phyloP scores from a whole-genome alignment of 2,888 invertebrate species.

The Poecilobothrus nobilitatus region DNA sequence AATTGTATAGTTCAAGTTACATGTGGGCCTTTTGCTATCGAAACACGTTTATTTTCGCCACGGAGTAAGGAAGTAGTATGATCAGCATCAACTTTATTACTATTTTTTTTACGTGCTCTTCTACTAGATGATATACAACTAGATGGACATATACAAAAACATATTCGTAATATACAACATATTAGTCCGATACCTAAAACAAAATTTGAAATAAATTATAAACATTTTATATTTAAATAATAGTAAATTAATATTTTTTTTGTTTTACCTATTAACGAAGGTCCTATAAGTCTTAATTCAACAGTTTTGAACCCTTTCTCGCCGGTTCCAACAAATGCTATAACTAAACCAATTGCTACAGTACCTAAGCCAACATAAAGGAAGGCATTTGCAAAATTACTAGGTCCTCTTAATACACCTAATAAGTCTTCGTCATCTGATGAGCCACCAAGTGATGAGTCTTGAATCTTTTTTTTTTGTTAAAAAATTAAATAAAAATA shows the following conservation, averaged over 20 bases:
- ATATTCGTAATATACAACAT: conserved; percentile 73
- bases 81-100: conserved; percentile 43
- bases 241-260: neutral
- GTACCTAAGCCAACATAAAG: conserved; percentile 78
- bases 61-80: conserved; percentile 43
- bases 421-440: conserved; percentile 65
- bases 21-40: conserved; percentile 41
- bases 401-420: conserved; percentile 57
- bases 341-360: conserved; percentile 74
- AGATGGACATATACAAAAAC: conserved; percentile 75
- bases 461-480: conserved; percentile 59
- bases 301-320: conserved; percentile 83
- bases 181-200: conserved; percentile 60
- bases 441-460: conserved; percentile 71
- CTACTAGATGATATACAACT: conserved; percentile 61
- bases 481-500: conserved; percentile 15
- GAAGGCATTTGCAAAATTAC: conserved; percentile 74
- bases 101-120: conserved; percentile 52
- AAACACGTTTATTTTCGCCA: conserved; percentile 42
- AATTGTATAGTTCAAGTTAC: conserved; percentile 24
- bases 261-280: conserved; percentile 56
- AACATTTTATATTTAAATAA: neutral
- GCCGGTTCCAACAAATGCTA: conserved; percentile 83
- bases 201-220: conserved; percentile 10
- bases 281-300: conserved; percentile 77